Base-by-base conservation (phyloP, 2,888 invertebrate genomes). In the Acanthacorydalis orientalis region DNA sequence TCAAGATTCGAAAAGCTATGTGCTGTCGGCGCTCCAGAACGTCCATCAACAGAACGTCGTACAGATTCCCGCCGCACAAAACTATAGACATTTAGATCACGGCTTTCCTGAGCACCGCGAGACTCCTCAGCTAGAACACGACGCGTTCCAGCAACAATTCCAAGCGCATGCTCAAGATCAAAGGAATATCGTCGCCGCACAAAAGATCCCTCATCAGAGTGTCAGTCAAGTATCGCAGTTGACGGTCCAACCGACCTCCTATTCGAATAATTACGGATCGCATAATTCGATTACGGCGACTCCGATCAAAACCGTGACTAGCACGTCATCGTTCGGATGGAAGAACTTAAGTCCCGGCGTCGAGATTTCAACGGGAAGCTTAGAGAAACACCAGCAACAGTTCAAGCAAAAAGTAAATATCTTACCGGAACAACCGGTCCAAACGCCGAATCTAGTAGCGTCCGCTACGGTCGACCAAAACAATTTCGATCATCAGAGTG, bases 401-500 rank as follows among this genome's bases (percentile, higher is more conserved):
- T n/a, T 44, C 16, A 16, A 42, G 10, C 42, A 15, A 7, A 42
- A 12, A 37, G n/a, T 14, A 37, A 14, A 12, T 9, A 7, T 14
- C 10, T 6, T 37, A 37, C 23, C 23, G 6, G 23, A 2, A 23
- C 23, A 23, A 6, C 2, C 23, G 3, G 23, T 23, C 6, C n/a
- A 37, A 12, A 4, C 14, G 37, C 14, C 14, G 1, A 37, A 6
- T 9, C 7, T 12, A 37, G 14, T n/a, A n/a, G 37, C 12, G 7
- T 6, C n/a, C 10, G 37, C 12, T 37, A n/a, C 14, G 14, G 10
- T 37, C 7, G 10, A n/a, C 7, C n/a, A 49, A 8, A 45, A 51
- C 1, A 60, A 60, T 47, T 70, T 70, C 44, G 68, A 70, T 53
- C 69, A 69, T 46, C 61, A 61, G 0, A 64, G 61, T 1, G 69